Conservation (phyloP, 2,888 invertebrate genomes). For the Steinernema carpocapsae region DNA sequence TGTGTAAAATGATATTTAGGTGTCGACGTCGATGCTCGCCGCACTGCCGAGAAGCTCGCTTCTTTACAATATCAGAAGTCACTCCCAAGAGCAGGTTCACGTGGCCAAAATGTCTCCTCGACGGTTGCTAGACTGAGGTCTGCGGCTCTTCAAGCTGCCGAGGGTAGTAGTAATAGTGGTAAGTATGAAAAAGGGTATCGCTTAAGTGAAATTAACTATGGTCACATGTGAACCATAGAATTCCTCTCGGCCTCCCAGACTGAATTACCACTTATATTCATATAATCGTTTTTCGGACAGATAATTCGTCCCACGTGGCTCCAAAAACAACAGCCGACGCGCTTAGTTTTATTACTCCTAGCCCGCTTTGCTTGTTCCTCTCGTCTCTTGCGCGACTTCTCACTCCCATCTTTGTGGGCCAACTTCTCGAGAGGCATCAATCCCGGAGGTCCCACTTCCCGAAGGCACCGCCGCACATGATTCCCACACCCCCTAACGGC, state of each 20-base stretch:
- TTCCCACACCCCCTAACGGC: too few relatives aligned
- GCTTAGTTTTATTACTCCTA: background rate
- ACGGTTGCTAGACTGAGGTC: constrained; percentile 6
- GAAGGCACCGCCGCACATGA: too few relatives aligned
- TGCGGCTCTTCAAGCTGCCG: background rate
- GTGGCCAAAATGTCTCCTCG: background rate
- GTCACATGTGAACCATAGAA: too few relatives aligned
- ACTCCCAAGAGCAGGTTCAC: background rate
- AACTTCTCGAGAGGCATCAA: background rate
- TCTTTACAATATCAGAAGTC: background rate
- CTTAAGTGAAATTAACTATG: too few relatives aligned
- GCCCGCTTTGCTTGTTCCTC: background rate
- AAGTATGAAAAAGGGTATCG: too few relatives aligned
- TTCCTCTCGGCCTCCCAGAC: too few relatives aligned
- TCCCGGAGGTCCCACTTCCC: too few relatives aligned
- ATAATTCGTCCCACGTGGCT: constrained; percentile 27
- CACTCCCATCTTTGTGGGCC: background rate
- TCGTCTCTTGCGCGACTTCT: background rate
- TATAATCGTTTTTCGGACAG: background rate
- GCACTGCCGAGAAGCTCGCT: background rate
- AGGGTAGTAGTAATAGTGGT: background rate
- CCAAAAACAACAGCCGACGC: constrained; percentile 1
- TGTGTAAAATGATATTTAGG: too few relatives aligned
- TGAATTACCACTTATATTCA: background rate
- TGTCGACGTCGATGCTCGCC: constrained; percentile 2